These are phyloP conservation scores for Acrossocheilus wenchowensis DNA, from an alignment of 2,797 vertebrate species.

Conservation along the genomic window DNA sequence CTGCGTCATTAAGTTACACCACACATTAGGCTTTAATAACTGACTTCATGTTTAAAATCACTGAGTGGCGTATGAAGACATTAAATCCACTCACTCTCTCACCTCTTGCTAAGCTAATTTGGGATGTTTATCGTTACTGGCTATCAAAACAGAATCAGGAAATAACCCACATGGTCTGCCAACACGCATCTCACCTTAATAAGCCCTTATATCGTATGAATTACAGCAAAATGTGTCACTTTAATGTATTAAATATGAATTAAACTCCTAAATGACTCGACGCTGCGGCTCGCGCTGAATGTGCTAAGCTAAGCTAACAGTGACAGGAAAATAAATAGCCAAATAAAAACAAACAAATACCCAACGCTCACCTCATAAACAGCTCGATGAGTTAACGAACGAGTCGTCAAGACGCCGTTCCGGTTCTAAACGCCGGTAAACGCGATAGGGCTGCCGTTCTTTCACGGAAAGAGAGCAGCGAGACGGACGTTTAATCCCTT, in stretches of 20 bases:
- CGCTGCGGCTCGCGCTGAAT: conserved; percentile 25
- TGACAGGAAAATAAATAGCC: conserved; percentile 8
- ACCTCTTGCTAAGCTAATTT: conserved; percentile 42
- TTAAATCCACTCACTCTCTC: conserved; percentile 25
- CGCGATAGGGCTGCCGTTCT: conserved; percentile 23
- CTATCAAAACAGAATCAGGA: neutral
- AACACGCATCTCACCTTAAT: neutral
- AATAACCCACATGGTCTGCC: neutral
- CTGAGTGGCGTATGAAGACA: neutral
- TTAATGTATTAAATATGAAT: neutral
- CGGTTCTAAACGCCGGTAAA: conserved; percentile 37
- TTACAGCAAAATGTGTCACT: neutral
- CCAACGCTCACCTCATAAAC: conserved; percentile 53
- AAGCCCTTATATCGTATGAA: neutral
- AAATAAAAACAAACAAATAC: conserved; percentile 19
- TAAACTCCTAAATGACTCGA: conserved; percentile 13
- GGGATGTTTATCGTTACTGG: neutral
- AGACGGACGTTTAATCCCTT: conserved; percentile 60
- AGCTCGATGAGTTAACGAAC: conserved; percentile 37
- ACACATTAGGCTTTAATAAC: neutral
- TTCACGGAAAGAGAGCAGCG: conserved; percentile 49
- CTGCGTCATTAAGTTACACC: neutral
- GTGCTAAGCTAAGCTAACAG: conserved; percentile 36
- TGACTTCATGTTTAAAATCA: neutral
- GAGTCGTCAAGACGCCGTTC: conserved; percentile 36